Base-by-base conservation (phyloP, 2,888 invertebrate species). In the Mactromeris polynyma region DNA sequence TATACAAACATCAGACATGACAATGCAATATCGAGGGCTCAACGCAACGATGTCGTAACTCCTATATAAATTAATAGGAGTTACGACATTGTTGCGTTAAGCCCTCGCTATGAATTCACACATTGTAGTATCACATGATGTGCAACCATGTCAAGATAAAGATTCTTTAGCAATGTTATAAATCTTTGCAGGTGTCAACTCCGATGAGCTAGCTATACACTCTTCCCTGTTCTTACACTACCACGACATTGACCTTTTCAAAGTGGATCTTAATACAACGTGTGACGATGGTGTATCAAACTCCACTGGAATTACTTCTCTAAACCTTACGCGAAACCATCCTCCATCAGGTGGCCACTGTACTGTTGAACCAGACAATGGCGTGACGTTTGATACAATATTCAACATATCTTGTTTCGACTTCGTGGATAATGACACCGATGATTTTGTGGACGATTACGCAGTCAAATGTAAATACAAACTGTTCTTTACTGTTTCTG, bases 391-490 rank as follows among this genome's bases (percentile, higher is more conserved):
- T 9, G 7, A 73, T 14, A 88, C 90, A 2, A 73, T 69, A n/a
- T 87, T 85, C 42, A 73, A 81, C 7, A 88, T 89, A n/a, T n/a
- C 42, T 9, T 92, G 92, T 78, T n/a, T 46, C 4, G 86, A 80
- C 19, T 92, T 92, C 38, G 81, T 46, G 93, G 80, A 83, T 17
- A 19, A 33, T 73, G 88, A 89, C 0, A 93, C 1, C 9, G 38
- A 33, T 0, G 78, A 95, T 64, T 94, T 93, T n/a, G 94, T 96
- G 31, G 89, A 40, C 0, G 87, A 85, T 11, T 95, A 94, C 82
- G 90, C 92, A 82, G 93, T 95, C 36, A 94, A 86, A 77, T 93
- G 96, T 96, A 90, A 90, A 94, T 88, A 26, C 19, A 6, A 17
- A 6, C 36, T 26, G n/a, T 9, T 64, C 26, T 7, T 1, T 2